Evolutionary conservation across 2,888 invertebrate species (phyloP), one percentile per base, ranked within the genome.

Genomic region (Agrenia bidenticulata): DNA sequence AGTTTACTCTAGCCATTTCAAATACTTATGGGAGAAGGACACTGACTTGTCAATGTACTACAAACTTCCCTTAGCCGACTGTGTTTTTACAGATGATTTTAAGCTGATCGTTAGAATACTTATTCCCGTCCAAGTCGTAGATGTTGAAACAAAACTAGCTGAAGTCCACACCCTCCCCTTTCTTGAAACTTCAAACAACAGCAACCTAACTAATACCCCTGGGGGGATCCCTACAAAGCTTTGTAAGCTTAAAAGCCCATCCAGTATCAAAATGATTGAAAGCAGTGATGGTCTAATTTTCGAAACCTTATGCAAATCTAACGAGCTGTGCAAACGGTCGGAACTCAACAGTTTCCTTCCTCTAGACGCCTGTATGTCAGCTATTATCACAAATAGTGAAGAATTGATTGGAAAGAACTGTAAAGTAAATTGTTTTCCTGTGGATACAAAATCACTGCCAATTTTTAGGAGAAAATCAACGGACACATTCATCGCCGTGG

Each of bases 41-140:
- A 41, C 58, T 11, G 69, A 72, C 53, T 26, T 69, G n/a, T 65
- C 67, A n/a, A 57, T 59, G 13, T 72, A 72, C 41, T 72, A 72
- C 56, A 69, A 69, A 41, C 50, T 67, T 26, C 65, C 67, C 19
- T 56, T 72, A 37, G 67, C 71, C 2, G 71, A 71, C 23, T 72
- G 72, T 54, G 69, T 67, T 2, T 67, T 69, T 45, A 63, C 69
- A 1, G 67, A 72, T 13, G 64, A 69, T 37, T 72, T 39, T 27
- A 64, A 66, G 17, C 57, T 72, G 11, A 26, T 66, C 1, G 55
- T 69, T 7, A 64, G 71, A 21, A 37, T 69, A 21, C 64, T 72
- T 0, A 59, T 59, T 23, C 72, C 72, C 1, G 21, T 69, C 2
- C 64, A 51, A 39, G 37, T 42, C 24, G 51, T 19, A 19, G 67